A percentile compares a stretch with the other conserved stretches of the same genome.
These are phyloP conservation scores for Carlito syrichta DNA, from an alignment of 2,113 vertebrate species.

Conservation along the genomic window DNA sequence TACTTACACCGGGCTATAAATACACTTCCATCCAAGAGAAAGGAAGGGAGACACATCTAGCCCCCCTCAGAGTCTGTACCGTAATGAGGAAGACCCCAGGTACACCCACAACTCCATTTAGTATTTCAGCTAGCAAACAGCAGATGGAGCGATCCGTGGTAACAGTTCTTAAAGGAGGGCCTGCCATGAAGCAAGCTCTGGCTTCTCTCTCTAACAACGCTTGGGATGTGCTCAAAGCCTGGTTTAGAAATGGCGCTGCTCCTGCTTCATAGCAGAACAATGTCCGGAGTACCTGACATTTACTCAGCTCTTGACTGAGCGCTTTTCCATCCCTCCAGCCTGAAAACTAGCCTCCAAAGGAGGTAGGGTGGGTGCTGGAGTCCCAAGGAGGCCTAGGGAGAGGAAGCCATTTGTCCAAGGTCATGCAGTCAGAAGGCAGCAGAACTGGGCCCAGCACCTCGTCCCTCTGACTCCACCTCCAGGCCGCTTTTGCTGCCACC, in stretches of 20 bases:
- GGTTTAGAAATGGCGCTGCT: neutral
- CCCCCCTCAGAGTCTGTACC: accelerated
- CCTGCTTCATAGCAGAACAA: neutral
- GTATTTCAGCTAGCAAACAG: neutral
- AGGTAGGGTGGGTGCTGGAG: neutral
- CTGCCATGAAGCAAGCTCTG: neutral
- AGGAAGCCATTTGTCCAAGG: neutral
- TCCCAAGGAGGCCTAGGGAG: neutral
- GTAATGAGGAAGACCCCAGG: neutral
- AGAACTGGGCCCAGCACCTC: neutral
- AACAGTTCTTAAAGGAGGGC: neutral
- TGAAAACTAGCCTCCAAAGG: neutral
- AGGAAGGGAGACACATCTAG: neutral
- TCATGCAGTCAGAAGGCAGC: neutral
- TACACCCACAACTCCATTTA: neutral
- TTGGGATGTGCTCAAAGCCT: neutral
- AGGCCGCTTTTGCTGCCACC: neutral
- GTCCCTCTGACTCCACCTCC: neutral
- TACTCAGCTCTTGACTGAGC: neutral
- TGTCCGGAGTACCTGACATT: neutral
- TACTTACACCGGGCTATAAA: slow-evolving; percentile 77
- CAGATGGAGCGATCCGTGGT: neutral
- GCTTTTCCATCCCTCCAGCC: neutral
- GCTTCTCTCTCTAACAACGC: neutral
- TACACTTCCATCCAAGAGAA: slow-evolving; percentile 7